Evolutionary conservation across 2,797 vertebrate genomes (phyloP).

Genomic region (Buceros bicornis): DNA sequence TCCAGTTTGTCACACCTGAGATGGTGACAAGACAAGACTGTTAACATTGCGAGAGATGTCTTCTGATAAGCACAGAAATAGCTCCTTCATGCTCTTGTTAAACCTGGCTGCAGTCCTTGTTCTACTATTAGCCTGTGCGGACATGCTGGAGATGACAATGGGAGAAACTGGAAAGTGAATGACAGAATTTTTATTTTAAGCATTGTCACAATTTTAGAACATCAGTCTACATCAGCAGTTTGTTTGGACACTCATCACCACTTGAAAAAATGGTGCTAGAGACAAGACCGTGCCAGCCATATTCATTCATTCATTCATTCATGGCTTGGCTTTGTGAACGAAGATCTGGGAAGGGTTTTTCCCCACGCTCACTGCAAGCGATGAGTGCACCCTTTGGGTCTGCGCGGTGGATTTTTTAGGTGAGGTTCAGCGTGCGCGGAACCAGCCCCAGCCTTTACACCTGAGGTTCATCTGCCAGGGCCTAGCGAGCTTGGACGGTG

Average conservation of each 20-base stretch:
- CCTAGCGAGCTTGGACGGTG: no score
- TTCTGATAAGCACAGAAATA: neutral
- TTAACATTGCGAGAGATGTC: neutral
- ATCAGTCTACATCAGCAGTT: neutral
- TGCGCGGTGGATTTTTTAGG: no score
- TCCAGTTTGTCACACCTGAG: neutral
- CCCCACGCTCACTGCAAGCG: no score
- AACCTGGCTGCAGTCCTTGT: neutral
- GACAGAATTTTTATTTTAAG: neutral
- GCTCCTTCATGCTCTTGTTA: neutral
- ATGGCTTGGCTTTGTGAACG: no score
- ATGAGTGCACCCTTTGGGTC: no score
- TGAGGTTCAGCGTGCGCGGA: no score
- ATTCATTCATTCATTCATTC: no score
- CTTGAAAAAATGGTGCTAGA: neutral
- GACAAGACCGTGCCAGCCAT: neutral
- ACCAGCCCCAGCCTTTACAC: no score
- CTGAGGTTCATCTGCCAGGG: no score
- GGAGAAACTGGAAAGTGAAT: neutral
- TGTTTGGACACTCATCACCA: neutral
- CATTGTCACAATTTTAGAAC: neutral
- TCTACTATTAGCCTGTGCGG: neutral
- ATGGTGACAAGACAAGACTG: neutral
- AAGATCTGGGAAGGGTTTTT: no score
- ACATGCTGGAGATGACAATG: accelerated